These are phyloP conservation scores for Mustelus asterias DNA, from an alignment of 2,113 vertebrate genomes.

Conservation along the genomic window DNA sequence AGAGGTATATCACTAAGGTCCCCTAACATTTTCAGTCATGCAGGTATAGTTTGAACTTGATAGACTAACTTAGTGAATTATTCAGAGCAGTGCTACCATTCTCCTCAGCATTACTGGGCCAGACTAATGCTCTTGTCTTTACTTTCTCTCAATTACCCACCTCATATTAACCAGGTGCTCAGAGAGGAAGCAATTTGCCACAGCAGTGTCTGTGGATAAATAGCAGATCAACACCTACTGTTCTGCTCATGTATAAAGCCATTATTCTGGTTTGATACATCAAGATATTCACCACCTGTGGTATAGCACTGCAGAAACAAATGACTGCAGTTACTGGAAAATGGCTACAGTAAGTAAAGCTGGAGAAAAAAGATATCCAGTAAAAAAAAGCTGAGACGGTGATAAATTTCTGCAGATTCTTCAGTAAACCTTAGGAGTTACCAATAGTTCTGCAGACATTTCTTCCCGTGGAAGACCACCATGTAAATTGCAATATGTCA, in stretches of 20 bases:
- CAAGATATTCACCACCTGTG: neutral
- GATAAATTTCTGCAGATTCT: neutral
- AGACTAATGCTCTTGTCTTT: neutral
- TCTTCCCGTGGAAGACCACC: neutral
- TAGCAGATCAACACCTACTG: neutral
- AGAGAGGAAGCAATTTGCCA: neutral
- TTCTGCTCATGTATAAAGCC: neutral
- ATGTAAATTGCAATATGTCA: neutral
- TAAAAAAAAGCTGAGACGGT: neutral
- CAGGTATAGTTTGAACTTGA: neutral
- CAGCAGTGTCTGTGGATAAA: neutral
- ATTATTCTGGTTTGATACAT: neutral
- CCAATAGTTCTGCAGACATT: neutral
- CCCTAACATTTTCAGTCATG: neutral
- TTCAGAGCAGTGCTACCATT: neutral
- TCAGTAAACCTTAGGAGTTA: neutral
- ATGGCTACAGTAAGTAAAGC: neutral
- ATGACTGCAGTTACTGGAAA: neutral
- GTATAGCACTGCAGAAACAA: neutral
- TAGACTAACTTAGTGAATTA: neutral
- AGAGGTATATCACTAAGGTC: too few species aligned
- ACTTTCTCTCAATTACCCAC: neutral
- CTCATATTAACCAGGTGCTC: neutral
- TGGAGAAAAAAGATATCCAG: neutral
- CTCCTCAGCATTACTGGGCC: neutral